Percentiles rank a stretch among this genome's conserved stretches.
Conservation (phyloP, 2,797 vertebrate species). For the Calcarius lapponicus region DNA sequence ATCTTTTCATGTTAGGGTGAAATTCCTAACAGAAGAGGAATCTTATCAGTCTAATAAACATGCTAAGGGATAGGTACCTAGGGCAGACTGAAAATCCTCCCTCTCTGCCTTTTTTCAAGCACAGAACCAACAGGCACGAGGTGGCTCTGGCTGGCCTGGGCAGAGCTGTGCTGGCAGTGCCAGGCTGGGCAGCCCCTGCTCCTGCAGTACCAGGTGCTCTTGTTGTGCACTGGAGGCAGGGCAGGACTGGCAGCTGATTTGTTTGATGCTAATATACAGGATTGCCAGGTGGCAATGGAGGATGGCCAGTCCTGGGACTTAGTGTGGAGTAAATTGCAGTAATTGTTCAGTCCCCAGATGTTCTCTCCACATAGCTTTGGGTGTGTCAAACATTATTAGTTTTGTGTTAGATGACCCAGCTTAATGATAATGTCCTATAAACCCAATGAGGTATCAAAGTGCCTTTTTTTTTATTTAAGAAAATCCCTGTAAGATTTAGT, state of each 20-base stretch:
- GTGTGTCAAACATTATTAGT: not conserved
- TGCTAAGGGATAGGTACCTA: not conserved
- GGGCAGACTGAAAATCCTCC: not conserved
- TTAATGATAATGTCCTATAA: not conserved
- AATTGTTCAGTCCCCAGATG: not conserved
- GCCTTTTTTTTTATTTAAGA: not conserved
- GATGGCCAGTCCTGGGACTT: not conserved
- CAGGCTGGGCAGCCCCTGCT: fast-evolving
- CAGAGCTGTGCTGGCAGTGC: not conserved
- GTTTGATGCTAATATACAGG: not conserved
- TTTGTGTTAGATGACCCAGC: not conserved
- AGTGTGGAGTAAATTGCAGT: not conserved
- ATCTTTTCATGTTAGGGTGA: not conserved
- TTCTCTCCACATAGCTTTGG: not conserved
- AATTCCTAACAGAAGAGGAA: not conserved
- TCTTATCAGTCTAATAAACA: not conserved
- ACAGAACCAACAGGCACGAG: not conserved
- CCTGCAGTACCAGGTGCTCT: not conserved
- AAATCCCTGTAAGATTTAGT: not conserved
- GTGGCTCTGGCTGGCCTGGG: not conserved
- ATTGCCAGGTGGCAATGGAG: not conserved
- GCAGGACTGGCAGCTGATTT: not conserved
- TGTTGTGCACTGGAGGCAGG: not conserved
- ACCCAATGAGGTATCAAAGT: not conserved
- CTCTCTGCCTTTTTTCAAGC: not conserved